These are phyloP conservation scores for Argyresthia albistria DNA, from an alignment of 2,888 invertebrate genomes.

Conservation along the genomic window DNA sequence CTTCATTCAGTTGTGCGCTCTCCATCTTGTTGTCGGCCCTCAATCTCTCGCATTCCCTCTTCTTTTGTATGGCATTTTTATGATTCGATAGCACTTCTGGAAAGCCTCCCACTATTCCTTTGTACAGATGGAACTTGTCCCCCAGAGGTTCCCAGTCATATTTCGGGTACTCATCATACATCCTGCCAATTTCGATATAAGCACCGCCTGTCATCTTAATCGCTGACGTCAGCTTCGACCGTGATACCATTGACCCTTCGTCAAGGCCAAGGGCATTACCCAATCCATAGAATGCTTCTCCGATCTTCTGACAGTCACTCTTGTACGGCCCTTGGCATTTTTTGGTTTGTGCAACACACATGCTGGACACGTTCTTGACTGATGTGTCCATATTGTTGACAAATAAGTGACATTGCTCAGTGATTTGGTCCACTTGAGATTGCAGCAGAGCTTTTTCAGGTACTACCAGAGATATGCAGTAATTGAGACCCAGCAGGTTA, in stretches of 20 bases:
- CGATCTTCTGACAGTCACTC: slow-evolving; percentile 92
- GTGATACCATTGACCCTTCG: slow-evolving; percentile 75
- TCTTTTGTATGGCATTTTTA: slow-evolving; percentile 91
- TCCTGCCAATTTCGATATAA: slow-evolving; percentile 89
- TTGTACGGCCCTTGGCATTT: slow-evolving; percentile 88
- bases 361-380: slow-evolving; percentile 85
- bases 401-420: slow-evolving; percentile 88
- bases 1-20: slow-evolving; percentile 83
- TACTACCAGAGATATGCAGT: slow-evolving; percentile 90
- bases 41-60: slow-evolving; percentile 88
- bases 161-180: slow-evolving; percentile 93
- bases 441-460: slow-evolving; percentile 85
- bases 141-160: slow-evolving; percentile 92
- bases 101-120: slow-evolving; percentile 90
- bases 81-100: slow-evolving; percentile 93
- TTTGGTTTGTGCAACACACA: slow-evolving; percentile 89
- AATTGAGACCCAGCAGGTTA: slow-evolving; percentile 89
- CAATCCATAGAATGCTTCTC: slow-evolving; percentile 87
- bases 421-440: slow-evolving; percentile 83
- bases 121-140: slow-evolving; percentile 94
- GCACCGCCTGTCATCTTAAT: slow-evolving; percentile 90
- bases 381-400: slow-evolving; percentile 90
- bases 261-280: slow-evolving; percentile 89
- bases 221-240: slow-evolving; percentile 82
- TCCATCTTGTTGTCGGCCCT: slow-evolving; percentile 88